A percentile compares a stretch with the other conserved stretches of the same genome.
phyloP scores from a whole-genome alignment of 2,888 invertebrate genomes.

The Gymnosoma rotundatum region DNA sequence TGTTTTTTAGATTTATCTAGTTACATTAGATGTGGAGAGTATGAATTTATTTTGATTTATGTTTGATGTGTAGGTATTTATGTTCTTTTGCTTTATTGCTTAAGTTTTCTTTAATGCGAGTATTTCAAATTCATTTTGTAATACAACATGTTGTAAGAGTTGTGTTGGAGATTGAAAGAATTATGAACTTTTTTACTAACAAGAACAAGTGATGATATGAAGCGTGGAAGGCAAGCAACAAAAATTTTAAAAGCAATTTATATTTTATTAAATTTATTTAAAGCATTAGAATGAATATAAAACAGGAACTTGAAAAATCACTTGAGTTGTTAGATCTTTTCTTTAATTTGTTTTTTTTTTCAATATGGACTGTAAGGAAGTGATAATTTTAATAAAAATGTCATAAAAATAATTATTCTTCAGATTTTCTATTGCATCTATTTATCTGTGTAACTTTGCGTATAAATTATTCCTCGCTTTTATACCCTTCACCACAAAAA shows the following conservation, averaged over 20 bases:
- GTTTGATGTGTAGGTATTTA: constrained; percentile 70
- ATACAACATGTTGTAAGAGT: constrained; percentile 3
- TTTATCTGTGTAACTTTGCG: too few species aligned
- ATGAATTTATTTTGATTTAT: constrained; percentile 68
- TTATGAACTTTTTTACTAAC: constrained; percentile 55
- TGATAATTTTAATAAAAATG: constrained; percentile 60
- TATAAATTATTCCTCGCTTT: constrained; percentile 6
- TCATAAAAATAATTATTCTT: constrained; percentile 57
- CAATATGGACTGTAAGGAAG: constrained; percentile 26
- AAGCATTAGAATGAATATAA: neutral
- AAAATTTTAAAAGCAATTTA: constrained; percentile 36
- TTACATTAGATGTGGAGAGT: constrained; percentile 63
- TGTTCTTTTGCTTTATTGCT: constrained; percentile 40
- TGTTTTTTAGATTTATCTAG: constrained; percentile 77
- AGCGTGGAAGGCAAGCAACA: constrained; percentile 19
- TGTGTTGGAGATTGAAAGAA: constrained; percentile 47
- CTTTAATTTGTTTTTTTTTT: neutral
- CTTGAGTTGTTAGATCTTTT: neutral
- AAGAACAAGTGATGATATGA: constrained; percentile 65
- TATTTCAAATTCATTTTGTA: constrained; percentile 20
- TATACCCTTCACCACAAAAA: neutral
- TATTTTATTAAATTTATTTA: constrained; percentile 47
- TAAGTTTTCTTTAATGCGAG: neutral
- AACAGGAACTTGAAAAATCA: neutral
- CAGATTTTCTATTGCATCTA: constrained; percentile 17